Conservation (phyloP, 2,113 vertebrate species). For the Cathartes aura region DNA sequence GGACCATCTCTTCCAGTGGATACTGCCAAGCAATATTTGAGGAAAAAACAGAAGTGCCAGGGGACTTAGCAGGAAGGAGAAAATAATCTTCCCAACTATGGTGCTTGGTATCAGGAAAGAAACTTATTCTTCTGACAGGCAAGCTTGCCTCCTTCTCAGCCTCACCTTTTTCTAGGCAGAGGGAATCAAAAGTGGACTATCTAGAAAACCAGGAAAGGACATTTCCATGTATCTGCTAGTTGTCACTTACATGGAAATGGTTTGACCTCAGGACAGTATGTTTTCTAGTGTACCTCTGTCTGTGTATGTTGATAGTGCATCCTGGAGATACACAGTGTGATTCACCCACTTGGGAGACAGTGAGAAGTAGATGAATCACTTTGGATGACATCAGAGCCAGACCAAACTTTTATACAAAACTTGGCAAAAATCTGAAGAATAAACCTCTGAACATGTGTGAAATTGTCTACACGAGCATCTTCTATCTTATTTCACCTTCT, state of each 20-base stretch:
- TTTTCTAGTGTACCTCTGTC: neutral
- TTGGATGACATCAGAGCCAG: neutral
- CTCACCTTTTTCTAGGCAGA: neutral
- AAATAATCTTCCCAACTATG: neutral
- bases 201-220: neutral
- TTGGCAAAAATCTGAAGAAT: conserved; percentile 11
- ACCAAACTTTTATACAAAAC: neutral
- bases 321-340: neutral
- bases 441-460: neutral
- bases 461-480: neutral
- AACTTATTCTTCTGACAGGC: neutral
- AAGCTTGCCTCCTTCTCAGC: neutral
- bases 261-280: neutral
- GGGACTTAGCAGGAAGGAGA: neutral
- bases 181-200: neutral
- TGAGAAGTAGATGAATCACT: neutral
- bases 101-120: neutral
- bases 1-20: neutral
- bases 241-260: neutral
- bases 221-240: neutral
- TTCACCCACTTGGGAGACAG: neutral
- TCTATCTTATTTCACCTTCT: neutral
- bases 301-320: neutral
- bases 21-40: neutral
- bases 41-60: neutral